Percentiles rank a stretch among this genome's conserved stretches.
Evolutionary conservation across 2,888 invertebrate species (phyloP).

Genomic region (Lumbricus terrestris): DNA sequence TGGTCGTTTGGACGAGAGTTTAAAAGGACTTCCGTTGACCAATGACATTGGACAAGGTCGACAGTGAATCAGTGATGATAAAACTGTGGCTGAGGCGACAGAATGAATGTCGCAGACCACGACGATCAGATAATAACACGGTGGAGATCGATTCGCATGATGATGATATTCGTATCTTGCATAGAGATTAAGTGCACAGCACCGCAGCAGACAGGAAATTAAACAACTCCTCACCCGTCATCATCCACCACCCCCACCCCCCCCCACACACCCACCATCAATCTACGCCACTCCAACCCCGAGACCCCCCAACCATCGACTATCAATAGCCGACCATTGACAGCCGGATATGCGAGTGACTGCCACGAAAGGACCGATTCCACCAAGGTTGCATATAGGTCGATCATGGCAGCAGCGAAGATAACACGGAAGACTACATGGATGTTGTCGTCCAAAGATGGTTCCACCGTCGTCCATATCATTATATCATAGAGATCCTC

Average conservation of each 20-base stretch:
- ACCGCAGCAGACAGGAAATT: not conserved
- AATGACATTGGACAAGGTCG: not conserved
- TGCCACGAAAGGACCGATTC: not conserved
- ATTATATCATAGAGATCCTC: too few relatives aligned
- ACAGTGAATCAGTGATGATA: not conserved
- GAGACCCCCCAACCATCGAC: not conserved
- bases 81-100: not conserved
- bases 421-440: not conserved
- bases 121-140: too few relatives aligned
- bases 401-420: not conserved
- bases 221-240: not conserved
- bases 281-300: not conserved
- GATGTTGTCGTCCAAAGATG: not conserved
- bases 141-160: not conserved
- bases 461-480: not conserved
- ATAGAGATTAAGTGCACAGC: not conserved
- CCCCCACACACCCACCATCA: not conserved
- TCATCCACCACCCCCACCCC: not conserved
- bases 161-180: too few relatives aligned
- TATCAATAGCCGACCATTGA: not conserved
- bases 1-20: not conserved
- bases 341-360: not conserved
- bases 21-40: not conserved
- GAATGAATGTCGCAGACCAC: too few relatives aligned
- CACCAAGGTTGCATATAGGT: not conserved